Conservation (phyloP, 1,140 invertebrate species). For the Lepidostoma basale region DNA sequence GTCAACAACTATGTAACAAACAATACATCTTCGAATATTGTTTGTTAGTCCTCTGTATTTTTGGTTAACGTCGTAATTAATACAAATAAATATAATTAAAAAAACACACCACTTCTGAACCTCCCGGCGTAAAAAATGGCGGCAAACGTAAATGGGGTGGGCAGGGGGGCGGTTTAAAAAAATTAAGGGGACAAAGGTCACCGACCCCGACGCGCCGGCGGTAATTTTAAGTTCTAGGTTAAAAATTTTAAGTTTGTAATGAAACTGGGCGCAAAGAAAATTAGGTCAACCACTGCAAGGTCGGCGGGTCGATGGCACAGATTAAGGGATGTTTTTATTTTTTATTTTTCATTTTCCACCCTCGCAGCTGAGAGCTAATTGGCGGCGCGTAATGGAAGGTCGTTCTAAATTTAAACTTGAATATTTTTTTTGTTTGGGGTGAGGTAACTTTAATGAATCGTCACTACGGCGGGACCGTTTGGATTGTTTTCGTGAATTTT, state of each 20-base stretch:
- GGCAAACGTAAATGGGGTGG: constrained; percentile 9
- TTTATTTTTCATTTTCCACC: constrained; percentile 13
- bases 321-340: constrained; percentile 25
- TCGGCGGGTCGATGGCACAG: constrained; percentile 42
- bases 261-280: constrained; percentile 45
- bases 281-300: constrained; percentile 44
- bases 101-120: background rate
- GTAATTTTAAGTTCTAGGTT: constrained; percentile 46
- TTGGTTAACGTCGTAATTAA: too few species aligned
- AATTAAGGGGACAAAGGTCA: constrained; percentile 17
- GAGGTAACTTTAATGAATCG: constrained; percentile 9
- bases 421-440: constrained; percentile 7
- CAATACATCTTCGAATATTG: too few species aligned
- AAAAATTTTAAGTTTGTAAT: constrained; percentile 46
- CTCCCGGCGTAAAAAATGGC: constrained; percentile 10
- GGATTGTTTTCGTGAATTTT: too few species aligned
- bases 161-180: constrained; percentile 21
- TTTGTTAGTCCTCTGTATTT: too few species aligned
- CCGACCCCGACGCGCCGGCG: constrained; percentile 29
- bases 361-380: constrained; percentile 8
- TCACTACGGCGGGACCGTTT: too few species aligned
- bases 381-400: constrained; percentile 13
- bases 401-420: constrained; percentile 26
- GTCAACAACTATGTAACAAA: too few species aligned
- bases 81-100: too few species aligned